Conservation (phyloP, 92 coral and sea anemone species). For the Micromussa lordhowensis region DNA sequence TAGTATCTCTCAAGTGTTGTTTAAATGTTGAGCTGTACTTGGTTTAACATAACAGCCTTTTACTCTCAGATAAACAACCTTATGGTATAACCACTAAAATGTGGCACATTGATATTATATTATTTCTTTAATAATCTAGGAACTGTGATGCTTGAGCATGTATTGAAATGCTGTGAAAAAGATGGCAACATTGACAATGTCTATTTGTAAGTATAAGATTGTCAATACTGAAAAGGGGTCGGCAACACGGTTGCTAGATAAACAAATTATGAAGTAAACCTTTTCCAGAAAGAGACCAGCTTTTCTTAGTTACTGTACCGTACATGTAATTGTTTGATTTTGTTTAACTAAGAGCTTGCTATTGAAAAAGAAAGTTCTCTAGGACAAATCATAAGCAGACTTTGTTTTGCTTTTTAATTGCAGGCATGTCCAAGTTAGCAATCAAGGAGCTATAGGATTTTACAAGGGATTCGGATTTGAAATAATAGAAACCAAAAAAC, state of each 20-base stretch:
- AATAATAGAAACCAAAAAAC: slow-evolving; percentile 98
- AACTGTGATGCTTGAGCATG: slow-evolving; percentile 94
- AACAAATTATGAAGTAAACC: not conserved
- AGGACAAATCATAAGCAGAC: too few species aligned
- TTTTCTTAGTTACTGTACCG: too few species aligned
- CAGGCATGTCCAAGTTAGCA: slow-evolving; percentile 98
- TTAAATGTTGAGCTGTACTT: too few species aligned
- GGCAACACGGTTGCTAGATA: not conserved
- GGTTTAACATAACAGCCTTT: too few species aligned
- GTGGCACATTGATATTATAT: too few species aligned
- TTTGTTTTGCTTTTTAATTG: slow-evolving; percentile 17
- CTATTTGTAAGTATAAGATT: slow-evolving; percentile 78
- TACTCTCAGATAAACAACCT: too few species aligned
- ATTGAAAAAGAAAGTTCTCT: too few species aligned
- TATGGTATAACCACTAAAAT: too few species aligned
- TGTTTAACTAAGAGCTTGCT: too few species aligned
- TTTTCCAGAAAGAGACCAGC: too few species aligned
- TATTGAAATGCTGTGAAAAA: slow-evolving; percentile 94
- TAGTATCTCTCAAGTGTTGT: too few species aligned
- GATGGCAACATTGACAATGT: slow-evolving; percentile 99
- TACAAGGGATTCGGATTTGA: slow-evolving; percentile 95
- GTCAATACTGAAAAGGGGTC: not conserved
- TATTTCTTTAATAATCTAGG: slow-evolving; percentile 47
- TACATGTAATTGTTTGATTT: too few species aligned
- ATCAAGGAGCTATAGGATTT: slow-evolving; percentile 96